Percentiles rank a stretch among this genome's conserved stretches.
Conservation (phyloP, 2,113 vertebrate species). For the Euleptes europaea region DNA sequence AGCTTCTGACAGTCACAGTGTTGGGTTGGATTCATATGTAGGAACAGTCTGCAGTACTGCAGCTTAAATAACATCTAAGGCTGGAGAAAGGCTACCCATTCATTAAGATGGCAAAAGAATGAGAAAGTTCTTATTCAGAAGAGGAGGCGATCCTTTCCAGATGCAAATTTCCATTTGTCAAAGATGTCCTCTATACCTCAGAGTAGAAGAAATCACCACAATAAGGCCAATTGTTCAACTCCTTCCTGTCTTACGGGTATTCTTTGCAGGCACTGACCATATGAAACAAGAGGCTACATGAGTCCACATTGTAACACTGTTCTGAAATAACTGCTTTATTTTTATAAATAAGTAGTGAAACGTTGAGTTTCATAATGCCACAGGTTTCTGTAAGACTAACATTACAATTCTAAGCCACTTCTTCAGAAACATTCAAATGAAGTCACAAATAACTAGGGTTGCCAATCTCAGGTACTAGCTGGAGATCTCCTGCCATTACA, state of each 20-base stretch:
- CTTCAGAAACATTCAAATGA: not conserved
- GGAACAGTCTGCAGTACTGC: not conserved
- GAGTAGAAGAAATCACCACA: too few relatives aligned
- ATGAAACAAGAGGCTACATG: not conserved
- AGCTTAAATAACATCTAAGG: not conserved
- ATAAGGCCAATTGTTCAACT: too few relatives aligned
- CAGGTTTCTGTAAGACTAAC: not conserved
- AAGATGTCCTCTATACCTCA: too few relatives aligned
- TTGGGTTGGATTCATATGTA: not conserved
- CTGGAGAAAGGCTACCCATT: not conserved
- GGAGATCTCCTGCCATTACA: too few relatives aligned
- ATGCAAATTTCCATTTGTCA: too few relatives aligned
- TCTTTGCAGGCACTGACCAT: not conserved
- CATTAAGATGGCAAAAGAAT: not conserved
- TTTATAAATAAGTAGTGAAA: not conserved
- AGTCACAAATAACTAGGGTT: not conserved
- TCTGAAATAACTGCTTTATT: not conserved
- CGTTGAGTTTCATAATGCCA: not conserved
- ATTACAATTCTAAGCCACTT: not conserved
- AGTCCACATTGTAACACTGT: too few relatives aligned
- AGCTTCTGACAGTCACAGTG: not conserved
- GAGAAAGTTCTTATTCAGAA: not conserved
- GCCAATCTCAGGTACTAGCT: too few relatives aligned
- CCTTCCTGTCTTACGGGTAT: too few relatives aligned
- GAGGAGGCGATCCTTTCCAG: not conserved